These are phyloP conservation scores for Sinocyclocheilus anophthalmus DNA, from an alignment of 2,113 vertebrate genomes.

Conservation along the genomic window DNA sequence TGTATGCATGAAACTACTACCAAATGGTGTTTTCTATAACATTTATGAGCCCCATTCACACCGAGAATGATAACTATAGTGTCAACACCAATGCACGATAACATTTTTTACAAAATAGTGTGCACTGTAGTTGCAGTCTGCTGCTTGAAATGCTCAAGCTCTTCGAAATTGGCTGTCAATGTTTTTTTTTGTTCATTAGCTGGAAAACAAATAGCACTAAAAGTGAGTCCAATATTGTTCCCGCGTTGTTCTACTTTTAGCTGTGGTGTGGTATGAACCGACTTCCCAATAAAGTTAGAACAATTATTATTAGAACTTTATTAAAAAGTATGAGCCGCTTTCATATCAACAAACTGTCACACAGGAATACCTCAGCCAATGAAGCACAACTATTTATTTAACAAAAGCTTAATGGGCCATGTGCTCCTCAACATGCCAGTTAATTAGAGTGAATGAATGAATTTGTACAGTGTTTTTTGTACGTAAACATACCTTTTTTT, in stretches of 20 bases:
- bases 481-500: too few species aligned
- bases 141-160: too few species aligned
- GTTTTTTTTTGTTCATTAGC: too few species aligned
- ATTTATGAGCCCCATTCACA: background rate
- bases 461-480: background rate
- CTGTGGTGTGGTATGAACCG: background rate
- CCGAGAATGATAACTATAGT: too few species aligned
- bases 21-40: background rate
- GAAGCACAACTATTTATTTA: constrained; percentile 19
- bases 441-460: background rate
- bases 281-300: background rate
- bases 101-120: too few species aligned
- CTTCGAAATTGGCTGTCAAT: too few species aligned
- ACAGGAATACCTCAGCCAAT: background rate
- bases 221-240: background rate
- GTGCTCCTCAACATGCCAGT: background rate
- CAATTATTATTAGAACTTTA: background rate
- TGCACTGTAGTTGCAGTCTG: too few species aligned
- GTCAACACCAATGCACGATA: too few species aligned
- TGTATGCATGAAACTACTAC: background rate
- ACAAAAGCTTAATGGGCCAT: background rate
- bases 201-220: too few species aligned
- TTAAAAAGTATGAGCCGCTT: background rate
- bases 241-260: background rate
- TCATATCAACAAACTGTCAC: background rate